A percentile compares a stretch with the other conserved stretches of the same genome.
These are phyloP conservation scores for Tachycineta bicolor DNA, from an alignment of 2,113 vertebrate genomes.

Conservation along the genomic window DNA sequence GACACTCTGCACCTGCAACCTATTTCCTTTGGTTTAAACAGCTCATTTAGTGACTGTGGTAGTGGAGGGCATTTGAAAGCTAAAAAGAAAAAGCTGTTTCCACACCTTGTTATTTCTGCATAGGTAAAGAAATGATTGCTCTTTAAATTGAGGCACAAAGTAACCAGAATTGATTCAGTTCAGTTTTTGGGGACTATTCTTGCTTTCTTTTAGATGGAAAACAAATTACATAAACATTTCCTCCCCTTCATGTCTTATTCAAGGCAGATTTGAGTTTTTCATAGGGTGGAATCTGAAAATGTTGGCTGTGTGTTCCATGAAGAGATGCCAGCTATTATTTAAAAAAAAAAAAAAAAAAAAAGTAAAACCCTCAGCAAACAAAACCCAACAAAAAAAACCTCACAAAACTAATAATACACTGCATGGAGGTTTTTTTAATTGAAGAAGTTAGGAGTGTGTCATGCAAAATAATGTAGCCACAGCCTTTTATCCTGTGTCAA, in stretches of 20 bases:
- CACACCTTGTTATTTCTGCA: not conserved
- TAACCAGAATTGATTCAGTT: not conserved
- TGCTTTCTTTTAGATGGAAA: not conserved
- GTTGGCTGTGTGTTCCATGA: not conserved
- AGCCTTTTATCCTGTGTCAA: not conserved
- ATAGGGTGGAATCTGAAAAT: not conserved
- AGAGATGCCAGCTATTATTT: not conserved
- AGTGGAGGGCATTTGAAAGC: not conserved
- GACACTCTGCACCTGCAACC: not conserved
- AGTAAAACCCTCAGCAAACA: not conserved
- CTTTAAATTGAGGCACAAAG: not conserved
- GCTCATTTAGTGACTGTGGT: not conserved
- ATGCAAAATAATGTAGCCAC: not conserved
- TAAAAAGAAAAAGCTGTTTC: not conserved
- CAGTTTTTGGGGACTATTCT: not conserved
- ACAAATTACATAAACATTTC: not conserved
- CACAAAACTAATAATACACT: not conserved
- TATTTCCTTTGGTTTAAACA: slow-evolving; percentile 2
- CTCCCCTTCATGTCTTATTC: not conserved
- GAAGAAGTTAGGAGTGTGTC: not conserved
- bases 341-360: not conserved
- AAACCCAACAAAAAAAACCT: not conserved
- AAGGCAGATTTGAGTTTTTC: not conserved
- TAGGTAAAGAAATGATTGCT: not conserved
- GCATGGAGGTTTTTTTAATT: not conserved